phyloP scores from a whole-genome alignment of 2,113 vertebrate species.

The Pardalotus punctatus region DNA sequence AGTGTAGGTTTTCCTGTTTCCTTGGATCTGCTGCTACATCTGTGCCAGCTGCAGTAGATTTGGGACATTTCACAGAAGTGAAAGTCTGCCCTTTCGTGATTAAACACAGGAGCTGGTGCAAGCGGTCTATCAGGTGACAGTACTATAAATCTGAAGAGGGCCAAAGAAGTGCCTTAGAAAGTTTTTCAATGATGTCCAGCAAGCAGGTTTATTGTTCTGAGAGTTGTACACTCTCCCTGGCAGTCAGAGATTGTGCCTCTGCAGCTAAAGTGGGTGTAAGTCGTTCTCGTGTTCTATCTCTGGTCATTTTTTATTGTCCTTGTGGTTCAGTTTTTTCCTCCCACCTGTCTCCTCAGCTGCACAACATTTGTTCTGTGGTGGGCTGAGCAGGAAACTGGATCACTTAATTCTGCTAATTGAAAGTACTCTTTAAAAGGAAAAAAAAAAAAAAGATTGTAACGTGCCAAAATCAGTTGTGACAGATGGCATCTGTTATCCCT shows the following conservation, averaged over 20 bases:
- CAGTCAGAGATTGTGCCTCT: neutral
- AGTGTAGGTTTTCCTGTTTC: neutral
- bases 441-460: neutral
- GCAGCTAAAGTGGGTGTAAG: neutral
- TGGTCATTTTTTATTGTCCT: neutral
- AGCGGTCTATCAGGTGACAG: neutral
- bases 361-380: neutral
- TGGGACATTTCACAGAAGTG: neutral
- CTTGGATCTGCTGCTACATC: neutral
- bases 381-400: neutral
- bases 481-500: slow-evolving; percentile 6
- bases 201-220: neutral
- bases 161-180: neutral
- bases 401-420: neutral
- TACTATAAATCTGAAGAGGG: neutral
- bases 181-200: neutral
- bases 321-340: neutral
- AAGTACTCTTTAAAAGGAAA: neutral
- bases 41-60: neutral
- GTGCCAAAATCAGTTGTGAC: neutral
- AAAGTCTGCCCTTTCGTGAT: neutral
- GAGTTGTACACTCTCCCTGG: neutral
- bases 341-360: neutral
- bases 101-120: neutral
- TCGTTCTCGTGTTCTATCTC: accelerated